Evolutionary conservation across 2,797 vertebrate genomes (phyloP).

Genomic region (Poecilia picta): DNA sequence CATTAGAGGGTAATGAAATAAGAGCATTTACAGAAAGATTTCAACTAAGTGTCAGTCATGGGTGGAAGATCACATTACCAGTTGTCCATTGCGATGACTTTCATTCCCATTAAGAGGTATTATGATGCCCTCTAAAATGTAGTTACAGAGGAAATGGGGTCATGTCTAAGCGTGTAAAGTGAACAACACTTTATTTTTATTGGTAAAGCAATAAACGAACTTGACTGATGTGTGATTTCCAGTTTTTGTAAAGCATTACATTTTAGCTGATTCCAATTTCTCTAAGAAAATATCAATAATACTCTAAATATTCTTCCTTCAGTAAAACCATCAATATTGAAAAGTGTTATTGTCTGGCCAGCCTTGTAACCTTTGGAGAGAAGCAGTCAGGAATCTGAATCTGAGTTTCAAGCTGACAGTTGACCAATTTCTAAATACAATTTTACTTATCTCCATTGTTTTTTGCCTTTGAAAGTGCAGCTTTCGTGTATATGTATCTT

Average conservation of each 20-base stretch:
- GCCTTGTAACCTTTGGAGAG: neutral
- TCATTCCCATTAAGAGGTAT: constrained; percentile 56
- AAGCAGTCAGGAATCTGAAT: neutral
- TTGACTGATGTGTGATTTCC: neutral
- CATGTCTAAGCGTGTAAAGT: constrained; percentile 34
- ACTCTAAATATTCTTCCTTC: neutral
- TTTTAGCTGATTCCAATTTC: neutral
- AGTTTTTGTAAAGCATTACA: neutral
- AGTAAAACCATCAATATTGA: no score
- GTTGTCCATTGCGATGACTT: constrained; percentile 50
- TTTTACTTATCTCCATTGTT: constrained; percentile 21
- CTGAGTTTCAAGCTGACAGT: no score
- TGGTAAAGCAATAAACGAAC: neutral
- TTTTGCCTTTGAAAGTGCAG: neutral
- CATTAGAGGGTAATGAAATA: constrained; percentile 69
- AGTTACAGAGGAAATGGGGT: constrained; percentile 57
- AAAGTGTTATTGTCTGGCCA: neutral
- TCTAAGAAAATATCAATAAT: neutral
- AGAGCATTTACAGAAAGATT: constrained; percentile 68
- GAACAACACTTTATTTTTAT: constrained; percentile 20
- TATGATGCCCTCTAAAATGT: constrained; percentile 55
- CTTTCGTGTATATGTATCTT: neutral
- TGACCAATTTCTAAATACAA: neutral
- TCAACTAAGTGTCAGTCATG: constrained; percentile 66
- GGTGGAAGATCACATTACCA: constrained; percentile 64